Base-by-base conservation (phyloP, 2,113 vertebrate species). In the Sturnus vulgaris region DNA sequence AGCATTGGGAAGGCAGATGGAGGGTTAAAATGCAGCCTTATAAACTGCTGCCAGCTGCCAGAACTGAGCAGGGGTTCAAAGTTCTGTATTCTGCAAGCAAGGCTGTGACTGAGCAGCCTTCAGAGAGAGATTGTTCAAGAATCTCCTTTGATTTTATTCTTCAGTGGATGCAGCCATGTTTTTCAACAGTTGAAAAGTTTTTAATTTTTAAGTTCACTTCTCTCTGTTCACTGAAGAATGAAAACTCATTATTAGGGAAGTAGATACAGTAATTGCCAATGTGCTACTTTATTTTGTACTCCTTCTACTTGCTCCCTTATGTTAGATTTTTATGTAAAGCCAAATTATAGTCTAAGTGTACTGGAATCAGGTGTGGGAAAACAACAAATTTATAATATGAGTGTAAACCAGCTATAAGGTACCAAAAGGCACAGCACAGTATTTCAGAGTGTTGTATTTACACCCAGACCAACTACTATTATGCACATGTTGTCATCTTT, bases 401-500 rank as follows among this genome's bases (percentile, higher is more conserved):
- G 9, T 20, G 11, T 42, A 76, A 90, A 66, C 1, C 12, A 72
- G 14, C 61, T 10, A 21, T 3, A 86, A 77, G 16, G 59, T 35
- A 63, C 5, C 0, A 1, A 90, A 78, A 63, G 33, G 4, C 59
- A 63, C 7, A 61, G 20, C 15, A 39, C 16, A 14, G 14, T 53
- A 37, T 31, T 76, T 85, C 11, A 82, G 24, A 53, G 14, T 49
- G 12, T 5, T 2, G 2, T 53, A 64, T 46, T 85, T 77, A 55
- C 11, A 65, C 18, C 6, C 49, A 28, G 15, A 25, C 11, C n/a
- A 63, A 30, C 15, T 73, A 73, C 17, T 21, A 33, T 22, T 55
- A 65, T 6, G 1, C 7, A 28, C 0, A 0, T 18, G 15, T 35
- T 50, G 23, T 37, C 27, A 39, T 24, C 27, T 33, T 55, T 18